Conservation (phyloP, 2,797 vertebrate species). For the Trichosurus vulpecula region DNA sequence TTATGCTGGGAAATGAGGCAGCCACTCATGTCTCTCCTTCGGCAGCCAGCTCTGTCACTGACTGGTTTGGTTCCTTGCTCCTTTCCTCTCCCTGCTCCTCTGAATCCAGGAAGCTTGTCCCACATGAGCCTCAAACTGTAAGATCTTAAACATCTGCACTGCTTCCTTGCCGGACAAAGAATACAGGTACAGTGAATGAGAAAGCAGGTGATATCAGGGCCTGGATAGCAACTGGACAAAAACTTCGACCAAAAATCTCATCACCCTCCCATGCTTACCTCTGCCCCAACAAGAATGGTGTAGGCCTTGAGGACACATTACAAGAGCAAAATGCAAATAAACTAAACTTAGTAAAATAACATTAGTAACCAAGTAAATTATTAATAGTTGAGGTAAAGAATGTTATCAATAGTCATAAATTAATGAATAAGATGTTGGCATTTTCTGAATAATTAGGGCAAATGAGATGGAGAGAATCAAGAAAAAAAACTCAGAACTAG, state of each 20-base stretch:
- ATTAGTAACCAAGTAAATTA: neutral
- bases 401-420: neutral
- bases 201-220: neutral
- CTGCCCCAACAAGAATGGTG: neutral
- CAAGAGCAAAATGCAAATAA: slow-evolving; percentile 16
- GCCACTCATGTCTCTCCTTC: neutral
- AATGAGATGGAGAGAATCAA: neutral
- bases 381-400: neutral
- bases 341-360: neutral
- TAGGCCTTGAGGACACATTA: neutral
- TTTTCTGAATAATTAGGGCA: slow-evolving; percentile 10
- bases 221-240: neutral
- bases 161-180: neutral
- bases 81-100: neutral
- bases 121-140: neutral
- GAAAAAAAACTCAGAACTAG: neutral
- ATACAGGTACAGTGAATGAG: neutral
- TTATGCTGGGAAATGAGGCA: neutral
- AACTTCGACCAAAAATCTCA: neutral
- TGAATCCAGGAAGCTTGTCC: neutral
- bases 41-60: neutral
- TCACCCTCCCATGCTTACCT: neutral
- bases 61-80: neutral
- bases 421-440: neutral
- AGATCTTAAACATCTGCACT: neutral